Base-by-base conservation (phyloP, 2,888 invertebrate genomes). In the Drosophila paracracens region DNA sequence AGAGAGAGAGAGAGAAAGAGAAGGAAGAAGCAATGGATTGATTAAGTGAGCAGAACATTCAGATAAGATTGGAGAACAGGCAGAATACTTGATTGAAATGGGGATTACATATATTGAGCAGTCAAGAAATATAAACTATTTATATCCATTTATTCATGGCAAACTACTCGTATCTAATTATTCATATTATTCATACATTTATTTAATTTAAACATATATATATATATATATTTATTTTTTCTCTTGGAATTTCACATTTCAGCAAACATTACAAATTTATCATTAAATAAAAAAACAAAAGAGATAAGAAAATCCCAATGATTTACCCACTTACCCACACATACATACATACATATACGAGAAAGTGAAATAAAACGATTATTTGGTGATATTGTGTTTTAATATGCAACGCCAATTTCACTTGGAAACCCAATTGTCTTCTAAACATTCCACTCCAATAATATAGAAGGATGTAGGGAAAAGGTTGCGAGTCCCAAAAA, bases 371-470 rank as follows among this genome's bases (percentile, higher is more conserved):
- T 87, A 83, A 89, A 89, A 51, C 59, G 62, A 81, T 74, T 87
- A 68, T 74, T 83, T 89, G 89, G 81, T 81, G 81, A 87, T 77
- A 73, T 71, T 77, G 87, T 83, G 83, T 83, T 88, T 83, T 76
- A 52, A 46, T 70, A 66, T 67, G 61, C 81, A 70, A 54, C 46
- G 63, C 52, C 80, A 64, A 68, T 68, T 67, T 62, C 65, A 66
- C 60, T 65, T 43, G 64, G 65, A 61, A 67, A 35, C 25, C 16
- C 25, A 25, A 25, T 25, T 16, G 46, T 4, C 46, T 46, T 7
- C 46, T 2, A 1, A 25, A 16, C 8, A 46, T 16, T 46, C 46
- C 21, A 25, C 13, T 25, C 1, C 46, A 25, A 25, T 16, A 2
- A 2, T 2, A 46, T 46, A 0, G 13, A 46, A 2, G 38, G n/a